Conservation (phyloP, 2,113 vertebrate genomes). For the Macaca nemestrina region DNA sequence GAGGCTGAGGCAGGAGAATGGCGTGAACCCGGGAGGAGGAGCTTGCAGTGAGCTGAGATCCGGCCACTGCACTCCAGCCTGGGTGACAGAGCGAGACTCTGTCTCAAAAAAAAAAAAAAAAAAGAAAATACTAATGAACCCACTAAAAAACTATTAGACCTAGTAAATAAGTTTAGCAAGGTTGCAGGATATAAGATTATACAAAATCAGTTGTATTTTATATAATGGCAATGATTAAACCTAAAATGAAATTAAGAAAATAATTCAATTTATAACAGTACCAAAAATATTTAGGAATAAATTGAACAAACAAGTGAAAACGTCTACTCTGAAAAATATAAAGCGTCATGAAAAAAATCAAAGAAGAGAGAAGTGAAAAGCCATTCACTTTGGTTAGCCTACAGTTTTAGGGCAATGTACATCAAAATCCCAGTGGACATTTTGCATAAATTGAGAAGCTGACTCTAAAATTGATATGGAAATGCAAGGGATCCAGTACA, state of each 20-base stretch:
- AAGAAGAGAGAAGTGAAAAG: neutral
- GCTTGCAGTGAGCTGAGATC: too few relatives aligned
- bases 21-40: too few relatives aligned
- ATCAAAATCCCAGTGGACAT: neutral
- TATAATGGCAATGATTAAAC: neutral
- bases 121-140: neutral
- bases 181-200: neutral
- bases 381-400: neutral
- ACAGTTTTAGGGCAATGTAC: neutral
- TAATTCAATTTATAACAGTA: neutral
- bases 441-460: neutral
- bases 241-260: neutral
- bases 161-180: neutral
- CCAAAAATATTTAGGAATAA: neutral
- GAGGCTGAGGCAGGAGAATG: too few relatives aligned
- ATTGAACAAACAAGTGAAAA: neutral
- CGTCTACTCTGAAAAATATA: neutral
- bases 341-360: neutral
- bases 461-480: neutral
- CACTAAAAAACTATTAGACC: neutral
- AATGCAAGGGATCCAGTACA: neutral
- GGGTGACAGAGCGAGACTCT: rapidly evolving
- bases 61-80: too few relatives aligned
- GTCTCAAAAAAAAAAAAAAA: too few relatives aligned
- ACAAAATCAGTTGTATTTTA: neutral